Percentiles rank a stretch among this genome's conserved stretches.
Evolutionary conservation across 2,888 invertebrate species (phyloP).

Genomic region (Eretmocerus hayati): DNA sequence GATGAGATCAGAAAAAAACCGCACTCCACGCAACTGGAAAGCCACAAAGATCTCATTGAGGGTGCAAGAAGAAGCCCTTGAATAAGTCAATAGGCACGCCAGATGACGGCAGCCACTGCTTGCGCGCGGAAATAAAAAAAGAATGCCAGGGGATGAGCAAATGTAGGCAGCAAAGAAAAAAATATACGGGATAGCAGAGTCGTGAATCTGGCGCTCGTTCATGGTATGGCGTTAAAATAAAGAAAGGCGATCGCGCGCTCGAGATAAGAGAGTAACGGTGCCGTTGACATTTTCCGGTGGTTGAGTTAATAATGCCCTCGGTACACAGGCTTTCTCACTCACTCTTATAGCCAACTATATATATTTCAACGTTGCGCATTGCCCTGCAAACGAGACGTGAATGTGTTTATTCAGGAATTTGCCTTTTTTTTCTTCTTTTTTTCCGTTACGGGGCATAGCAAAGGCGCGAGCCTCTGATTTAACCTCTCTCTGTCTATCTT

Average conservation of each 20-base stretch:
- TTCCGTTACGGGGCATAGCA: too few relatives aligned
- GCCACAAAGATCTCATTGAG: conserved; percentile 17
- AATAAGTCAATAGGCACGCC: conserved; percentile 21
- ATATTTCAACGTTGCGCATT: too few relatives aligned
- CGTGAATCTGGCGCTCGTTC: too few relatives aligned
- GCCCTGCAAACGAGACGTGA: too few relatives aligned
- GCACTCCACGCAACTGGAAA: conserved; percentile 11
- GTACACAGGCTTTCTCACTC: conserved; percentile 35
- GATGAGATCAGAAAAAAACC: background rate
- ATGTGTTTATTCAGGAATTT: conserved; percentile 47
- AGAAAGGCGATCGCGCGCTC: conserved; percentile 11
- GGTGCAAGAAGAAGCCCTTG: conserved; percentile 10
- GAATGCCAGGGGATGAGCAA: conserved; percentile 2
- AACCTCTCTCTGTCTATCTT: too few relatives aligned
- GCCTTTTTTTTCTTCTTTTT: conserved; percentile 34
- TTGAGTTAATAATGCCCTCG: conserved; percentile 45
- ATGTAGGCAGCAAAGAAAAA: background rate
- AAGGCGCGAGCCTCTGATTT: too few relatives aligned
- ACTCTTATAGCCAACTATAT: too few relatives aligned
- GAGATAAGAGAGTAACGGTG: conserved; percentile 36
- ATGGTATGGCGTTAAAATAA: conserved; percentile 3
- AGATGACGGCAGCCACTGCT: conserved; percentile 11
- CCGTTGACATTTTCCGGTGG: conserved; percentile 46
- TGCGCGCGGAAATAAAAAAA: conserved; percentile 1
- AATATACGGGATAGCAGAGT: too few relatives aligned